Conservation (phyloP, 2,113 vertebrate species). For the Baryphthengus martii region DNA sequence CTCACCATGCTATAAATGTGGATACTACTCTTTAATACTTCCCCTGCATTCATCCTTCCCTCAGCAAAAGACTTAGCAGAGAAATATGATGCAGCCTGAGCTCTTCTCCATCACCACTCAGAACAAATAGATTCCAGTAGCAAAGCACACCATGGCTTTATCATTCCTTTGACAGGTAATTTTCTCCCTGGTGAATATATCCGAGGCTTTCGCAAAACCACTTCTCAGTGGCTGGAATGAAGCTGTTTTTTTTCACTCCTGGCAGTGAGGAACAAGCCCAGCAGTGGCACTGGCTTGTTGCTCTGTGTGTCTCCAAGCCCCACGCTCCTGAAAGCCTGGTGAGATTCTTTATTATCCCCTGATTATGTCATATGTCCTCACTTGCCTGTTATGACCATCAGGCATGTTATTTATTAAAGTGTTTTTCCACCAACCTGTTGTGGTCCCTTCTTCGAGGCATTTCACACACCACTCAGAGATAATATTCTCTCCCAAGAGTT, state of each 20-base stretch:
- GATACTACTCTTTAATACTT: neutral
- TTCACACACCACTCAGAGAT: neutral
- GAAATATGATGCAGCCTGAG: neutral
- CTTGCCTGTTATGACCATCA: neutral
- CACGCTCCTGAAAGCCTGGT: neutral
- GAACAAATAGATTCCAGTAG: constrained; percentile 56
- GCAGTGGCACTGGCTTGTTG: neutral
- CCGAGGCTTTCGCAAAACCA: neutral
- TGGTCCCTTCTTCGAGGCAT: neutral
- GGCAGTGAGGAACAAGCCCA: neutral
- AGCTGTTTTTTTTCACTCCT: constrained; percentile 40
- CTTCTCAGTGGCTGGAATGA: constrained; percentile 11
- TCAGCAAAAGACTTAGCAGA: neutral
- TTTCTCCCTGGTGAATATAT: constrained; percentile 18
- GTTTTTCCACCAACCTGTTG: neutral
- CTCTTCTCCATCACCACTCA: constrained; percentile 28
- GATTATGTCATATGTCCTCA: constrained; percentile 14
- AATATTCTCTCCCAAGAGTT: neutral
- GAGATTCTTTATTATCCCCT: constrained; percentile 17
- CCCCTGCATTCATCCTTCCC: neutral
- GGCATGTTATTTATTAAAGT: neutral
- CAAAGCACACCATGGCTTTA: constrained; percentile 8
- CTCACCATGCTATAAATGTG: neutral
- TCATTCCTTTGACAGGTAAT: constrained; percentile 67
- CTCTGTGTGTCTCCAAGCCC: neutral